These are phyloP conservation scores for Sycophaga agraensis DNA, from an alignment of 1,140 invertebrate genomes.

Conservation along the genomic window DNA sequence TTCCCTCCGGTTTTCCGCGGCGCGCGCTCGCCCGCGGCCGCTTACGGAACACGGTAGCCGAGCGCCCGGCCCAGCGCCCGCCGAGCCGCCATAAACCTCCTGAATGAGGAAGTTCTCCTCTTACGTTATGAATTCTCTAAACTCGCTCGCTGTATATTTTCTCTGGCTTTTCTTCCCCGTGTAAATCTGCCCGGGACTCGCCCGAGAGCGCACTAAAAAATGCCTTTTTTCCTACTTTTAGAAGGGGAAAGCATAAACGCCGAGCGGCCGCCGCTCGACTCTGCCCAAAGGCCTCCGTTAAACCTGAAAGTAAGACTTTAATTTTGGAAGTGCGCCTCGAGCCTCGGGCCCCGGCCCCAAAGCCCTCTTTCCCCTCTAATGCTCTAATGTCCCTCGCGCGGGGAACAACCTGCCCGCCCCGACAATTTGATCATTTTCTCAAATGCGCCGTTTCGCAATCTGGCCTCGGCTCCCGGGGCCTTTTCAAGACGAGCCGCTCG, in stretches of 20 bases:
- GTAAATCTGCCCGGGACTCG: slow-evolving; percentile 1
- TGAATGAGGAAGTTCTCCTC: slow-evolving; percentile 27
- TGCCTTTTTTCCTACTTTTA: neutral
- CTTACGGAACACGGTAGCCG: too few species aligned
- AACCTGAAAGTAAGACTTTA: neutral
- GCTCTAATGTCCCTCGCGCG: too few species aligned
- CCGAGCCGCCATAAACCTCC: slow-evolving; percentile 13
- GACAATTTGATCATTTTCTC: too few species aligned
- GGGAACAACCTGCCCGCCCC: too few species aligned
- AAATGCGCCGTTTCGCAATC: too few species aligned
- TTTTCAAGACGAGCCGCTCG: too few species aligned
- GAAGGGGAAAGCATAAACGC: neutral
- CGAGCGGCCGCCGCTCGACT: neutral
- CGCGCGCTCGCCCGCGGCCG: neutral
- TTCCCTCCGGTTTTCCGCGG: neutral
- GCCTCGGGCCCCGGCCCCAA: too few species aligned
- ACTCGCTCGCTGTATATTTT: slow-evolving; percentile 2
- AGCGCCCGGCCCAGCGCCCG: too few species aligned
- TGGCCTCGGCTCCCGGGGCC: too few species aligned
- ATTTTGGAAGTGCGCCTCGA: slow-evolving; percentile 4
- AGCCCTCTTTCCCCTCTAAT: too few species aligned
- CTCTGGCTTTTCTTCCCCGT: slow-evolving; percentile 8
- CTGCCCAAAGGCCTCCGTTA: neutral
- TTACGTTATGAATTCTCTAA: slow-evolving; percentile 17
- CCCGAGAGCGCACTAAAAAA: neutral